Base-by-base conservation (phyloP, 2,888 invertebrate species). In the Desoria tigrina region DNA sequence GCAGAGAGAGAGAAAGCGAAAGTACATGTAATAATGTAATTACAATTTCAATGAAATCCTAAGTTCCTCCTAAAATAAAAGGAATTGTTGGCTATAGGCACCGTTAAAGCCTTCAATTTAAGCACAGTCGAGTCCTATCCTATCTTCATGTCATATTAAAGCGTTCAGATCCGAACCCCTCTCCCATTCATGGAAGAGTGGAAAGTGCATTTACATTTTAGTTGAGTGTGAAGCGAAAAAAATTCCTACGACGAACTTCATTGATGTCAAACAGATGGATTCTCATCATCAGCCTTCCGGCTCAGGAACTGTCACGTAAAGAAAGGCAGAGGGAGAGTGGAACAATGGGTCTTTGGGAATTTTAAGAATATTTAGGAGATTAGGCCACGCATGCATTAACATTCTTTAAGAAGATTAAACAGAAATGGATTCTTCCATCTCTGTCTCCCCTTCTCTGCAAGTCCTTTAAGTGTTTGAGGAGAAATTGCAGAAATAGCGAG, bases 371-470 rank as follows among this genome's bases (percentile, higher is more conserved):
- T 39, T 51, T 57, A 57, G n/a, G 21, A 21, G 57, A 16, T 27
- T 42, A 58, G 58, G 14, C 27, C 28, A 45, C 23, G 45, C 58
- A 58, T 58, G 45, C 58, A 45, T 42, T 58, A 27, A 18, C 37
- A 58, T 45, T 39, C 14, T 45, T 58, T 58, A 45, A 57, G 58
- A 27, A 42, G 58, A 58, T 57, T 57, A 57, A 57, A 39, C 23
- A 6, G 2, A 39, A 55, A n/a, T 23, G 26, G 18, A 39, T 57
- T 57, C 56, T 37, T n/a, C 14, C 23, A 4, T 55, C 27, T 32
- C n/a, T n/a, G n/a, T n/a, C n/a, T n/a, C n/a, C n/a, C n/a, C n/a
- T n/a, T n/a, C n/a, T n/a, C n/a, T n/a, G n/a, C n/a, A 32, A 32
- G 32, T 32, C 11, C 11, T 32, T 32, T 7, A 32, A 32, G 32